These are phyloP conservation scores for Euthynnus affinis DNA, from an alignment of 2,797 vertebrate genomes.

Conservation along the genomic window DNA sequence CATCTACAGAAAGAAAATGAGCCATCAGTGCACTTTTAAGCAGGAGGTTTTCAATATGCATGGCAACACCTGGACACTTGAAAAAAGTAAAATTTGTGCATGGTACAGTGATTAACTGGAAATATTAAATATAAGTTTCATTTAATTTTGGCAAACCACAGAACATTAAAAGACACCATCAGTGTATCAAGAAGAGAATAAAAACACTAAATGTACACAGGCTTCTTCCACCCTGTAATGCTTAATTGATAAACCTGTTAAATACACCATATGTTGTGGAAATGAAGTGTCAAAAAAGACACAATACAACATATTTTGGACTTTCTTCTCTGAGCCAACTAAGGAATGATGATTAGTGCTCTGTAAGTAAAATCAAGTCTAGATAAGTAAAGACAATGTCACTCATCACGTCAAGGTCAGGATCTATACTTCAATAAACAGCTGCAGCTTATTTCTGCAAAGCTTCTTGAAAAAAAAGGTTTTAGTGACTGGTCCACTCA, in stretches of 20 bases:
- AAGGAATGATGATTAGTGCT: no score
- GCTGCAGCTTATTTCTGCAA: neutral
- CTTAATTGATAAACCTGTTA: no score
- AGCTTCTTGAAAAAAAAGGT: neutral
- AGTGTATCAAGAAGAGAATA: neutral
- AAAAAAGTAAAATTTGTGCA: neutral
- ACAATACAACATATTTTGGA: no score
- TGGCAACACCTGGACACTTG: neutral
- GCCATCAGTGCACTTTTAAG: slow-evolving; percentile 21
- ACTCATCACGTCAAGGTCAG: neutral
- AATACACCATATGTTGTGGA: no score
- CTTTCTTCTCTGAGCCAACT: no score
- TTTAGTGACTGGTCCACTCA: neutral
- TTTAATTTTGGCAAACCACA: neutral
- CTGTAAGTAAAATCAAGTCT: neutral
- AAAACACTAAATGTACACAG: neutral
- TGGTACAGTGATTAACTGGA: no score
- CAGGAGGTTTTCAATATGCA: neutral
- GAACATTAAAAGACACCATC: no score
- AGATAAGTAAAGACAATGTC: neutral
- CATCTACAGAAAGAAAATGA: slow-evolving; percentile 54
- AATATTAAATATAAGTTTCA: neutral
- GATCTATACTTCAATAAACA: slow-evolving; percentile 1
- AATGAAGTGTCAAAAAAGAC: no score
- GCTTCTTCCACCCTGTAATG: neutral